Conservation (phyloP, 64 coral and sea anemone species). For the Actinia equina region DNA sequence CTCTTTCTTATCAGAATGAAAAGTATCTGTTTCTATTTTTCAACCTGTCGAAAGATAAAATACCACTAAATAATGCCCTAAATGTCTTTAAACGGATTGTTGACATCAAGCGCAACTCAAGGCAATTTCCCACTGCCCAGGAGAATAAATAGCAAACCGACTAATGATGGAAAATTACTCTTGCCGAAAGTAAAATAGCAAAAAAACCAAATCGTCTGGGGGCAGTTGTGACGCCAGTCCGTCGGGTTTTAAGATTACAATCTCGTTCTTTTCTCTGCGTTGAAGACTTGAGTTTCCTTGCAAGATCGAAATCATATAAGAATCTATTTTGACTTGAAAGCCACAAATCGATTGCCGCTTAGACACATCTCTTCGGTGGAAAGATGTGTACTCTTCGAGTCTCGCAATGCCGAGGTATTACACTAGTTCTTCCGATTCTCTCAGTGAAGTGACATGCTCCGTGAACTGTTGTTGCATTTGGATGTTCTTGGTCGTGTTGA, state of each 20-base stretch:
- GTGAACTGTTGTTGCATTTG: slow-evolving; percentile 30
- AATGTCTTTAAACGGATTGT: background rate
- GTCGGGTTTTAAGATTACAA: slow-evolving; percentile 29
- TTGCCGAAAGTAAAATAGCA: slow-evolving; percentile 17
- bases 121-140: background rate
- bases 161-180: background rate
- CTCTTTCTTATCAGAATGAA: background rate
- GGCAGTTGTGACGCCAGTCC: slow-evolving; percentile 19
- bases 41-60: slow-evolving; percentile 18
- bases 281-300: slow-evolving; percentile 15
- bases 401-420: slow-evolving; percentile 34
- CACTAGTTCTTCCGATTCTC: background rate
- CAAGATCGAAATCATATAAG: slow-evolving; percentile 4
- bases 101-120: background rate
- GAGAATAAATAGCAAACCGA: background rate
- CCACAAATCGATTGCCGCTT: background rate
- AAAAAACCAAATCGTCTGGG: slow-evolving; percentile 7
- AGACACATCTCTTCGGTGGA: background rate
- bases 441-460: slow-evolving; percentile 11
- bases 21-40: slow-evolving; percentile 21
- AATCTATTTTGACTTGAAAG: background rate
- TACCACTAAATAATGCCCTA: background rate
- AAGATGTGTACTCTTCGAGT: background rate
- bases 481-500: slow-evolving; percentile 22
- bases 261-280: slow-evolving; percentile 10